Evolutionary conservation across 2,888 invertebrate genomes (phyloP), one percentile per base, ranked within the genome.

Genomic region (Sialis fuliginosa): DNA sequence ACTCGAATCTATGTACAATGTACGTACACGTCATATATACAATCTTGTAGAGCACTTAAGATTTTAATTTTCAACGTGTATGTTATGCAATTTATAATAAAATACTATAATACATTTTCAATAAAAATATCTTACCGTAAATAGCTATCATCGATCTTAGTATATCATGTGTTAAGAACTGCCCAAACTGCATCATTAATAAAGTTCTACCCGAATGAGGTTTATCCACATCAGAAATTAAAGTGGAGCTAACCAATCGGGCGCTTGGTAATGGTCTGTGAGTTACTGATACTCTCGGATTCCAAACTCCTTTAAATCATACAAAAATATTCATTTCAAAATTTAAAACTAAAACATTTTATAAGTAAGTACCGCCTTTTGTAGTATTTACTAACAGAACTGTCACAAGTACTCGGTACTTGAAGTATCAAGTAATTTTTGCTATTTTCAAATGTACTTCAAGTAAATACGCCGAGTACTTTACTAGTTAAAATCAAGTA

Each of bases 181-280:
- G 85, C 0, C 84, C 81, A 63, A 84, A 87, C 61, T 85, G 82
- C 80, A 82, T 82, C 47, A 83, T 66, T 57, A 85, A 67, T 42
- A 84, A 62, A 45, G 81, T 83, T 55, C 72, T 72, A 0, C 71
- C 69, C 0, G 60, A 54, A 60, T 83, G 81, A 9, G 75, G 76
- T 42, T 69, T 67, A 57, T 74, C 71, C 1, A 65, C 65, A 51
- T 79, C 76, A 1, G 67, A 58, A 37, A 88, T 69, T 1, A 88
- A 57, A 0, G 63, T 60, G 5, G 71, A 66, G 47, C 86, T 87
- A 39, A 87, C 74, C 6, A 69, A 59, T 35, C 89, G 70, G 0
- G 87, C 72, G 49, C 78, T 76, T 1, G 79, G 70, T 5, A 89
- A 62, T 0, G 71, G 70, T 2, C 65, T 61, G 0, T 74, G 75